Evolutionary conservation across 2,797 vertebrate genomes (phyloP).

Genomic region (Salmo trutta): DNA sequence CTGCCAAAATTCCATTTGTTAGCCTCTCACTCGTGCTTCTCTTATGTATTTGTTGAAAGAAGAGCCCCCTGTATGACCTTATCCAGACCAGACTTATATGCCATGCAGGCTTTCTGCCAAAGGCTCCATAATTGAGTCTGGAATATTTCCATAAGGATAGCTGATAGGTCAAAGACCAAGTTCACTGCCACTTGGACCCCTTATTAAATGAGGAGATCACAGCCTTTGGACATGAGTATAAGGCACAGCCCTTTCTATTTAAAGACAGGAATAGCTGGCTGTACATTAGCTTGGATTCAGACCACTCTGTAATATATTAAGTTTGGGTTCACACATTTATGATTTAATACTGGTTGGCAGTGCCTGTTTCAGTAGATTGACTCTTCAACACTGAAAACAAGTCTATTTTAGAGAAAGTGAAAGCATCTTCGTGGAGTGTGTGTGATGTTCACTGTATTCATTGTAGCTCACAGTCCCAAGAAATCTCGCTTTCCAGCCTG

Average conservation of each 20-base stretch:
- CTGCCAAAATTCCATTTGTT: background rate
- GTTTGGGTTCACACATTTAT: background rate
- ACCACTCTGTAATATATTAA: background rate
- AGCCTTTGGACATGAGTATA: background rate
- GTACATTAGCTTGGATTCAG: background rate
- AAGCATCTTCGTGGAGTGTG: background rate
- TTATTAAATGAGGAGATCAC: background rate
- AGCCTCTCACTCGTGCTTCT: background rate
- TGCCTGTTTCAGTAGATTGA: background rate
- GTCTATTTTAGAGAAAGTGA: background rate
- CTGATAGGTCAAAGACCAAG: background rate
- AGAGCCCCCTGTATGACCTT: background rate
- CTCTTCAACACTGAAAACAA: background rate
- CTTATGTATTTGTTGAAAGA: background rate
- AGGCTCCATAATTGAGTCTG: background rate
- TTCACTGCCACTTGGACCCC: background rate
- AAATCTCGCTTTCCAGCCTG: conserved; percentile 14
- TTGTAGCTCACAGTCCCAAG: conserved; percentile 46
- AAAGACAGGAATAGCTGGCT: background rate
- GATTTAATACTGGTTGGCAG: background rate
- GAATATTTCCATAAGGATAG: background rate
- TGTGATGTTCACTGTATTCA: background rate
- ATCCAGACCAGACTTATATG: background rate
- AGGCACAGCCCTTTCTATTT: background rate
- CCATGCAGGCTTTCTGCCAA: background rate